phyloP scores from a whole-genome alignment of 2,797 vertebrate genomes.

The Arremon brunneinucha region DNA sequence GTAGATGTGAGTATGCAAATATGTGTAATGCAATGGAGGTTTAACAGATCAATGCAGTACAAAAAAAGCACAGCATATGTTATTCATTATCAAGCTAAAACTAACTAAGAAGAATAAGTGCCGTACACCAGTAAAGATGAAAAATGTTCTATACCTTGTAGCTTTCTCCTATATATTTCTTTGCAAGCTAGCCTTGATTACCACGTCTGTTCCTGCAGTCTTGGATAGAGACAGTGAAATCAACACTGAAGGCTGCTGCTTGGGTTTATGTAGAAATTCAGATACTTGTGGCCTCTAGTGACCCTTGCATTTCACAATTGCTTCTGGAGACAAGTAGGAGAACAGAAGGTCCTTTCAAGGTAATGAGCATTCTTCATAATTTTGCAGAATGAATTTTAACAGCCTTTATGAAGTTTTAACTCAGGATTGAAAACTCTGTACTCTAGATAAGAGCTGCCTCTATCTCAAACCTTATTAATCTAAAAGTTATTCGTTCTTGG shows the following conservation, averaged over 20 bases:
- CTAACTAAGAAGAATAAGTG: not conserved
- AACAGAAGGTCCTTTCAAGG: not conserved
- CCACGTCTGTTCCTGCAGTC: not conserved
- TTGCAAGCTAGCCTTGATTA: not conserved
- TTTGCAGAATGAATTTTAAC: not conserved
- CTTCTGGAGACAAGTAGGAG: not conserved
- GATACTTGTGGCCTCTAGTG: not conserved
- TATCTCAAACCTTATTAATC: not conserved
- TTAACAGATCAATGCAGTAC: not conserved
- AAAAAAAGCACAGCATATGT: not conserved
- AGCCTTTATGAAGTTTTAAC: not conserved
- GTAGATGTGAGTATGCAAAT: not conserved
- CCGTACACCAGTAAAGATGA: not conserved
- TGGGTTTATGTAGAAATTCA: not conserved
- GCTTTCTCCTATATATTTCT: not conserved
- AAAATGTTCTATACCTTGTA: not conserved
- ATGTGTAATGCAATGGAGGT: not conserved
- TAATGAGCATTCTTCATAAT: not conserved
- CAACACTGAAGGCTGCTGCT: not conserved
- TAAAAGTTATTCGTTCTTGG: not conserved
- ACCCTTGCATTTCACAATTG: not conserved
- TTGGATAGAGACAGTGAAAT: not conserved
- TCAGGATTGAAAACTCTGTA: not conserved
- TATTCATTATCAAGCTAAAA: not conserved
- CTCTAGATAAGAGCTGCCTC: not conserved